Base-by-base conservation (phyloP, 2,113 vertebrate genomes). In the Actenoides hombroni region DNA sequence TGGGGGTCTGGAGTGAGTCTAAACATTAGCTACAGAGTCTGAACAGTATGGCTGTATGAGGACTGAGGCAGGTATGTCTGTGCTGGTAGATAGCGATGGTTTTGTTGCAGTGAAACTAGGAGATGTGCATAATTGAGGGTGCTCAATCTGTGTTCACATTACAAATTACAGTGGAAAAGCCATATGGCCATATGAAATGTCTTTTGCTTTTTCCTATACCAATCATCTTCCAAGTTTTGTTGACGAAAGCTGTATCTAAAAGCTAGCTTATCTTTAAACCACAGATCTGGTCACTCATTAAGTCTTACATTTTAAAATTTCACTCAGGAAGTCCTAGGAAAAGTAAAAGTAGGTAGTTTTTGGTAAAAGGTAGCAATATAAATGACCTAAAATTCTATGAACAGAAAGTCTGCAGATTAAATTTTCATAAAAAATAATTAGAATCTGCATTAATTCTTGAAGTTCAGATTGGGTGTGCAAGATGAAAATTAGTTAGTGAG, bases 131-230 rank as follows among this genome's bases (percentile, higher is more conserved):
- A 16, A 42, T 42, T 42, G 42, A 42, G 14, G 15, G 42, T 33
- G 28, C 3, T 67, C 17, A 40, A 0, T 37, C 14, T 54, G 5
- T 60, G 48, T 57, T 82, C 5, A 3, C 1, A 2, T 15, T 51
- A 46, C 35, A 71, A 42, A 37, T 64, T 26, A 10, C 5, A 82
- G 25, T 71, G 39, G 21, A 54, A 49, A 23, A 86, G 15, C 5
- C 8, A 21, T 44, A 7, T 40, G 16, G 54, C 77, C 1, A 54
- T 44, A 65, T 83, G 25, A 64, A 76, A 46, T 60, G 21, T 68
- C 23, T 68, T 79, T 73, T 69, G 33, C 4, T 20, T 83, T 77
- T 92, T 74, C 42, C 33, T 77, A 2, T 33, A 49, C 4, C 19
- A 76, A 11, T 42, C 4, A 35, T 44, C 33, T 91, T 86, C n/a